Percentiles rank a stretch among this genome's conserved stretches.
phyloP scores from a whole-genome alignment of 2,888 invertebrate species.

The Gandaritis pyraliata region DNA sequence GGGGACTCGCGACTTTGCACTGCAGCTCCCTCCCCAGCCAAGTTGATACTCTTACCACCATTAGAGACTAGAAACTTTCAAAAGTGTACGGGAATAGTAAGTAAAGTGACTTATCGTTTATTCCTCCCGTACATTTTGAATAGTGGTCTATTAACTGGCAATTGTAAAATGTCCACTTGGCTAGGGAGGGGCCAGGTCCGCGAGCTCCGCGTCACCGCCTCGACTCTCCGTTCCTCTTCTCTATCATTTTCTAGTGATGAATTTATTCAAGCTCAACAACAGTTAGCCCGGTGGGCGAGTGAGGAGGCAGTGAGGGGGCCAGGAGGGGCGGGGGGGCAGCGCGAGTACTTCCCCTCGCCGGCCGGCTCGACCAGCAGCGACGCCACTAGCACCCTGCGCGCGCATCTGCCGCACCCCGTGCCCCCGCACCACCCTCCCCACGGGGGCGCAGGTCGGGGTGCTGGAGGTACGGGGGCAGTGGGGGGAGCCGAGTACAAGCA shows the following conservation, averaged over 20 bases:
- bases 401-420: slow-evolving; percentile 67
- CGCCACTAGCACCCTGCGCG: slow-evolving; percentile 58
- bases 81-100: too few relatives aligned
- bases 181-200: slow-evolving; percentile 30
- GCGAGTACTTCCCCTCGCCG: slow-evolving; percentile 76
- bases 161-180: too few relatives aligned
- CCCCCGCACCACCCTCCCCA: slow-evolving; percentile 68
- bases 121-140: too few relatives aligned
- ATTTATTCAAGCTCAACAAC: slow-evolving; percentile 98
- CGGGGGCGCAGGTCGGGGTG: too few relatives aligned
- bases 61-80: too few relatives aligned
- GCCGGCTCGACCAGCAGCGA: slow-evolving; percentile 76
- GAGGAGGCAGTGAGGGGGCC: slow-evolving; percentile 89
- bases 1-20: slow-evolving; percentile 30
- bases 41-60: too few relatives aligned
- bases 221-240: slow-evolving; percentile 89
- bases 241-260: slow-evolving; percentile 98
- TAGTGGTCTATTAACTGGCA: too few relatives aligned
- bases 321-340: slow-evolving; percentile 67
- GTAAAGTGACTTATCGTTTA: too few relatives aligned
- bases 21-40: too few relatives aligned
- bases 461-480: slow-evolving; percentile 67
- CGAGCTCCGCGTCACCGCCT: slow-evolving; percentile 50
- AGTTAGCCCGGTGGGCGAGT: slow-evolving; percentile 97
- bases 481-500: slow-evolving; percentile 90